These are phyloP conservation scores for Conus ventricosus DNA, from an alignment of 1,140 invertebrate species.

Conservation along the genomic window DNA sequence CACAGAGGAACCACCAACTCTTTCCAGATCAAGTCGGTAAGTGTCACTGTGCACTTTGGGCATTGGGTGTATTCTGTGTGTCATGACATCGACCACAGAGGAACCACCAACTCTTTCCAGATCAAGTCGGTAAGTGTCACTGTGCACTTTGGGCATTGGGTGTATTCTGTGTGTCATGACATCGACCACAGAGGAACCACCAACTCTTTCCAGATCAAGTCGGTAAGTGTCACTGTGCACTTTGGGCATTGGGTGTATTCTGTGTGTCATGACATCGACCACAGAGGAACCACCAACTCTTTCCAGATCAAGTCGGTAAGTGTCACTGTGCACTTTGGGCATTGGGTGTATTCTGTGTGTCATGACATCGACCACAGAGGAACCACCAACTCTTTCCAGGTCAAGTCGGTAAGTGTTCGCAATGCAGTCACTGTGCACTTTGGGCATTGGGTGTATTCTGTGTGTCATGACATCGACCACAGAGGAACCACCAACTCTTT, in stretches of 20 bases:
- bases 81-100: constrained; percentile 93
- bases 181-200: constrained; percentile 94
- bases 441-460: constrained; percentile 85
- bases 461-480: constrained; percentile 96
- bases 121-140: constrained; percentile 76
- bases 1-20: constrained; percentile 97
- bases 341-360: constrained; percentile 92
- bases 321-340: not conserved
- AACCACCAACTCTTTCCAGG: constrained; percentile 97
- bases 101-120: constrained; percentile 98
- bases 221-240: constrained; percentile 66
- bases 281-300: constrained; percentile 95
- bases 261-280: constrained; percentile 96
- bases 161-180: constrained; percentile 97
- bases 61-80: constrained; percentile 92
- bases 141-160: constrained; percentile 75
- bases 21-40: constrained; percentile 85
- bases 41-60: constrained; percentile 33
- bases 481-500: constrained; percentile 97
- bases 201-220: constrained; percentile 92
- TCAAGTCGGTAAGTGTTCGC: constrained; percentile 78
- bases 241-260: constrained; percentile 83
- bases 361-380: constrained; percentile 94
- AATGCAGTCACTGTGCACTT: not conserved
- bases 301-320: constrained; percentile 85